Evolutionary conservation across 2,888 invertebrate genomes (phyloP), one percentile per base, ranked within the genome.

Genomic region (Timema cristinae): DNA sequence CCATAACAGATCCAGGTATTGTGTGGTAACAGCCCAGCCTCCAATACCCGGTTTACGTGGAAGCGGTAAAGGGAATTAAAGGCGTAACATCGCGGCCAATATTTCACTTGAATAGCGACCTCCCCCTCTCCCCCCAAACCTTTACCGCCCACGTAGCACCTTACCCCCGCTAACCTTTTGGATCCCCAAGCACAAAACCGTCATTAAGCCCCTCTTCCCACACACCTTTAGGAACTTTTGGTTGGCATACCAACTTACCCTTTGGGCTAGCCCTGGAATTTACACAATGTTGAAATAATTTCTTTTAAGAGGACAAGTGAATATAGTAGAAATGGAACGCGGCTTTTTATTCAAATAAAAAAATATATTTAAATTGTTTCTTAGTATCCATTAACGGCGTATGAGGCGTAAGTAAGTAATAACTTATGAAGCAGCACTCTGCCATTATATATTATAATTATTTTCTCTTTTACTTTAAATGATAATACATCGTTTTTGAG

Each of bases 1-100:
- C 69, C 69, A 63, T 63, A 69, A 63, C 69, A 69, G 69, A 69
- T 69, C 61, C 69, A 69, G 69, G 69, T 69, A 63, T 51, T 47
- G 48, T 68, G 68, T 68, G 61, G 50, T 50, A 50, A 50, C 61
- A 16, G 15, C 47, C 47, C 48, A 15, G 50, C 15, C 61, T 32
- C 32, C 32, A 32, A 32, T 32, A 50, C 61, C 50, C 61, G 61
- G 10, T n/a, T 32, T 47, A 16, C 61, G 47, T 15, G n/a, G 52
- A 32, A 13, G 69, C 47, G 69, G 69, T 63, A 63, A 59, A 69
- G 69, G 69, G 69, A 69, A 69, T 69, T 69, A 69, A 56, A 63
- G 50, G n/a, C 50, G 47, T 49, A 61, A 69, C 69, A 59, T 69
- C 59, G 63, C 69, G 56, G 69, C 59, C 69, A 69, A 63, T 69